Percentiles rank a stretch among this genome's conserved stretches.
Evolutionary conservation across 2,797 vertebrate species (phyloP).

Genomic region (Etheostoma perlongum): DNA sequence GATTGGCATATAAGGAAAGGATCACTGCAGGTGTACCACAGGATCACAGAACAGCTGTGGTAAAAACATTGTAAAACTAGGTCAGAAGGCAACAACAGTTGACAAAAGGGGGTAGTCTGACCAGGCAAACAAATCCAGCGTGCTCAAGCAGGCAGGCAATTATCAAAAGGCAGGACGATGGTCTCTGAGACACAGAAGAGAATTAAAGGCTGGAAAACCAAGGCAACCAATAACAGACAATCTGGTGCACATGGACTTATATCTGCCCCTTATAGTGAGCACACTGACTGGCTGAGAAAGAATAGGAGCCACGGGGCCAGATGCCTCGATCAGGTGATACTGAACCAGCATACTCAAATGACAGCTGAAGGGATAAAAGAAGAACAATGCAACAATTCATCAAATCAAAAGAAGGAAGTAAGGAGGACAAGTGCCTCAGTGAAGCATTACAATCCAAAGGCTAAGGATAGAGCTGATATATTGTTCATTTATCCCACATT

Average conservation of each 20-base stretch:
- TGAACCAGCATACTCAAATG: background rate
- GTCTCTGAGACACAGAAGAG: background rate
- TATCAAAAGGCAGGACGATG: background rate
- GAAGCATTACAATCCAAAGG: too few species aligned
- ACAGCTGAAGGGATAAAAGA: too few species aligned
- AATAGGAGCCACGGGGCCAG: conserved; percentile 11
- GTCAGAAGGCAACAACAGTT: conserved; percentile 45
- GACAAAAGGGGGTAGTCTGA: conserved; percentile 3
- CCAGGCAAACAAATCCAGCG: conserved; percentile 12
- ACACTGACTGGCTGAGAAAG: background rate
- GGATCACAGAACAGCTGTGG: conserved; percentile 41
- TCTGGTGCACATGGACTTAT: background rate
- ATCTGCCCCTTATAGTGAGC: conserved; percentile 3
- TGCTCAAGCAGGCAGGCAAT: conserved; percentile 1
- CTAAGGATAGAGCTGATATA: too few species aligned
- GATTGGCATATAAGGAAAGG: conserved; percentile 34
- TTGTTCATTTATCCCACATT: too few species aligned
- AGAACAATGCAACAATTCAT: too few species aligned
- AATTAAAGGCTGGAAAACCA: background rate
- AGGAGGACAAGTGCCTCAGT: too few species aligned
- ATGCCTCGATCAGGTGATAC: conserved; percentile 9
- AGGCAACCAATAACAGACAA: conserved; percentile 15
- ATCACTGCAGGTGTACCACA: conserved; percentile 37
- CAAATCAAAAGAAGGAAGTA: too few species aligned
- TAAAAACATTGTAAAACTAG: conserved; percentile 25